A percentile compares a stretch with the other conserved stretches of the same genome.
Evolutionary conservation across 2,113 vertebrate species (phyloP).

Genomic region (Nothoprocta perdicaria): DNA sequence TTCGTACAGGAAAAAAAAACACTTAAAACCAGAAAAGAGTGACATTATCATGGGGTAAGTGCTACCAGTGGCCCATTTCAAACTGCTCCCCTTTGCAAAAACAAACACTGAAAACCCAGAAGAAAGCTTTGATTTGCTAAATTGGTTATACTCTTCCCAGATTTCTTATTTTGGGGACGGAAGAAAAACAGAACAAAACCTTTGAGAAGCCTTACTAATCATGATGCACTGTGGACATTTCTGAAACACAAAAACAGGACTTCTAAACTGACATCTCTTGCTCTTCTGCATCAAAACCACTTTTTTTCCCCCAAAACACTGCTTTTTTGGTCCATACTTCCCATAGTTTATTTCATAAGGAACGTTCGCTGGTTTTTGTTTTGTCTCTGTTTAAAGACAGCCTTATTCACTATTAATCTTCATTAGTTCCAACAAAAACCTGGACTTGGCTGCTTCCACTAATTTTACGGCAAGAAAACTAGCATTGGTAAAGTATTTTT

Average conservation of each 20-base stretch:
- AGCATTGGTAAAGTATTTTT: background rate
- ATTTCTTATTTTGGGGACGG: background rate
- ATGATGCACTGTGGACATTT: background rate
- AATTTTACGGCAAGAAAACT: background rate
- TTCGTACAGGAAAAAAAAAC: background rate
- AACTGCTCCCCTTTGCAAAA: background rate
- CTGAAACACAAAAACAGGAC: background rate
- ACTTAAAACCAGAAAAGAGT: too few relatives aligned
- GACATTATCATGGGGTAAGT: background rate
- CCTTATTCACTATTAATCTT: background rate
- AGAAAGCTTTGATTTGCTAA: background rate
- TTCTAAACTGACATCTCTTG: background rate
- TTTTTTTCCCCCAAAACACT: too few relatives aligned
- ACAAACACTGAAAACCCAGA: rapidly evolving
- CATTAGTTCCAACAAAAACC: background rate
- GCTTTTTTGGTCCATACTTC: background rate
- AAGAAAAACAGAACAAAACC: background rate
- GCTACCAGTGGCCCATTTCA: background rate
- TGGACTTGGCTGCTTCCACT: background rate
- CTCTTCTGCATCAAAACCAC: background rate
- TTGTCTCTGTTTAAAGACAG: background rate
- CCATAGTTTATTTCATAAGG: background rate
- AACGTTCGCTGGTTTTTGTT: background rate
- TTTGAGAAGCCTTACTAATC: background rate
- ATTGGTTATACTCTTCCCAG: background rate